phyloP scores from a whole-genome alignment of 2,888 invertebrate species.

The Hofmannophila pseudospretella region DNA sequence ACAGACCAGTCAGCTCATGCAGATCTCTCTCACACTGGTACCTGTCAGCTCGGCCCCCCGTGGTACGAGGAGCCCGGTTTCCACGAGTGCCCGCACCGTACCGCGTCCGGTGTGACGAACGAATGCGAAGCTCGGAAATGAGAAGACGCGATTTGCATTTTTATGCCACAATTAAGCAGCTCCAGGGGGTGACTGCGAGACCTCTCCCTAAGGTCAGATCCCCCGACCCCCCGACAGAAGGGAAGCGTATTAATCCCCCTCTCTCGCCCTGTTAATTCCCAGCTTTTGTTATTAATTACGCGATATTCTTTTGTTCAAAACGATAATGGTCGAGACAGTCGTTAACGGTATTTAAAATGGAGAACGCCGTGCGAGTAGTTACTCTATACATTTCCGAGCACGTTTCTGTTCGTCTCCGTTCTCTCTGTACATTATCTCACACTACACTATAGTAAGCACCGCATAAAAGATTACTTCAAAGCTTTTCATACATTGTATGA shows the following conservation, averaged over 20 bases:
- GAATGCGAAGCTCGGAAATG: slow-evolving; percentile 11
- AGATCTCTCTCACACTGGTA: too few relatives aligned
- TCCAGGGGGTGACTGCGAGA: slow-evolving; percentile 7
- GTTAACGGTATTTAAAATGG: background rate
- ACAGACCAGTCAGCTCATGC: too few relatives aligned
- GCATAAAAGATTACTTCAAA: too few relatives aligned
- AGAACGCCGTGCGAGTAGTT: background rate
- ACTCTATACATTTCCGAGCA: background rate
- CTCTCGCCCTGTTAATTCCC: slow-evolving; percentile 23
- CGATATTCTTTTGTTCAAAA: slow-evolving; percentile 6
- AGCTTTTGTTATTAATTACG: slow-evolving; percentile 7
- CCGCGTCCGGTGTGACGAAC: too few relatives aligned
- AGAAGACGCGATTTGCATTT: slow-evolving; percentile 37
- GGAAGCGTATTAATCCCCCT: slow-evolving; percentile 22
- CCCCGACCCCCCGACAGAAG: slow-evolving; percentile 6
- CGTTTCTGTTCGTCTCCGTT: too few relatives aligned
- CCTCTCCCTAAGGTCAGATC: slow-evolving; percentile 2
- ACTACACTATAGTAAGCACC: too few relatives aligned
- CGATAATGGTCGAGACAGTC: slow-evolving; percentile 1
- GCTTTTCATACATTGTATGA: background rate
- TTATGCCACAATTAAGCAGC: slow-evolving; percentile 37
- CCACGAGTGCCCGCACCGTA: too few relatives aligned
- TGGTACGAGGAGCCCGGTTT: too few relatives aligned
- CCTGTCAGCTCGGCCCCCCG: too few relatives aligned
- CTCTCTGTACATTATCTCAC: too few relatives aligned